Percentiles rank a stretch among this genome's conserved stretches.
Conservation (phyloP, 2,888 invertebrate species). For the Ormyrus nitidulus region DNA sequence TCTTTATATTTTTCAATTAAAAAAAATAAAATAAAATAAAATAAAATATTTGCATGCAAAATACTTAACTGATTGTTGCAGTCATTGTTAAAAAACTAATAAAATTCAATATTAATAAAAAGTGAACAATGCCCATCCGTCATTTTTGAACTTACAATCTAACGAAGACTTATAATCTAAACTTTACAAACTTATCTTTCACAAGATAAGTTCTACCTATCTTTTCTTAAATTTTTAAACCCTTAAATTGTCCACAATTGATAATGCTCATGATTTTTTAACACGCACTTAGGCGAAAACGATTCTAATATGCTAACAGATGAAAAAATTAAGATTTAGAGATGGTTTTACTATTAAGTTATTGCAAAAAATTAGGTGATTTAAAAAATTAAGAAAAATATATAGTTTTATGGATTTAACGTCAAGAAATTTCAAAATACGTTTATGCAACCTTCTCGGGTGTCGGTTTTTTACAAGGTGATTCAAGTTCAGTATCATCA, state of each 20-base stretch:
- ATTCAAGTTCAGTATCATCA: constrained; percentile 75
- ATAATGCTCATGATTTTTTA: background rate
- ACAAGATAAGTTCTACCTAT: constrained; percentile 4
- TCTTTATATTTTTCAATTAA: no score
- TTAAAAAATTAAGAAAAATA: constrained; percentile 22
- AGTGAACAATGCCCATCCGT: constrained; percentile 17
- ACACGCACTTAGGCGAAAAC: background rate
- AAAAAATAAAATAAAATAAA: no score
- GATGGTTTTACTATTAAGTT: no score
- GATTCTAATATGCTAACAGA: no score
- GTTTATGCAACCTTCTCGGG: constrained; percentile 63
- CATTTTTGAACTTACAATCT: constrained; percentile 23
- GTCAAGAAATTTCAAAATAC: background rate
- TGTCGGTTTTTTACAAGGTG: constrained; percentile 80
- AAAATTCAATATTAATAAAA: constrained; percentile 11
- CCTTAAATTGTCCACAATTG: no score
- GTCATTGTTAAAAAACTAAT: constrained; percentile 13
- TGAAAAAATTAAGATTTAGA: no score
- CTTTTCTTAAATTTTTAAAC: constrained; percentile 14
- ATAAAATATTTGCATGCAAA: background rate
- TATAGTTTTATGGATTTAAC: background rate
- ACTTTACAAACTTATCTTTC: constrained; percentile 48
- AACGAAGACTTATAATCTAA: constrained; percentile 42
- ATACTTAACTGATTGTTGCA: background rate
- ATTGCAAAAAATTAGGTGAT: constrained; percentile 1